Evolutionary conservation across 2,888 invertebrate species (phyloP).

Genomic region (Marasmarcha lunaedactyla): DNA sequence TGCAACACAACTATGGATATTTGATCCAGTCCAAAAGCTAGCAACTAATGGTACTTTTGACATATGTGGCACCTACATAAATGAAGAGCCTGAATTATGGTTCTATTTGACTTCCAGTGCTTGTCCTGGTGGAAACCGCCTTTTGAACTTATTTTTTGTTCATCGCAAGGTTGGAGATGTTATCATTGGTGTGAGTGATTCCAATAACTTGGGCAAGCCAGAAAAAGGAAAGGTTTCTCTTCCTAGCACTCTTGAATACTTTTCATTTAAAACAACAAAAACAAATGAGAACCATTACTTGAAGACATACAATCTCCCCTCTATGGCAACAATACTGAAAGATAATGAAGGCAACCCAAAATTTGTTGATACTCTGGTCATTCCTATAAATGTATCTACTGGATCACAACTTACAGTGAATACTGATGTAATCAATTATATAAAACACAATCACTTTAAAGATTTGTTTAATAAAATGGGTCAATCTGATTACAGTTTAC

Average conservation of each 20-base stretch:
- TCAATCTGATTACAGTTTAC: slow-evolving; percentile 34
- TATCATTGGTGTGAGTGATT: slow-evolving; percentile 30
- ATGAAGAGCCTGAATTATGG: slow-evolving; percentile 37
- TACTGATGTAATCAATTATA: slow-evolving; percentile 25
- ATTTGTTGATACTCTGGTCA: slow-evolving; percentile 22
- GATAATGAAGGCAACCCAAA: not conserved
- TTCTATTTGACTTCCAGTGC: slow-evolving; percentile 37
- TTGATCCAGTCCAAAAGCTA: slow-evolving; percentile 29
- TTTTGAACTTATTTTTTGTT: slow-evolving; percentile 45
- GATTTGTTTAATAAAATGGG: slow-evolving; percentile 26
- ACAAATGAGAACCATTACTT: slow-evolving; percentile 33
- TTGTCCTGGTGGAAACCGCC: slow-evolving; percentile 29
- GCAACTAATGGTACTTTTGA: slow-evolving; percentile 27
- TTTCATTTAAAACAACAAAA: slow-evolving; percentile 26
- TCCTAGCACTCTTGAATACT: slow-evolving; percentile 21
- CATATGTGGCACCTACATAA: slow-evolving; percentile 44
- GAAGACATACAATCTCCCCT: slow-evolving; percentile 22
- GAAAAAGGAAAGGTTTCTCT: slow-evolving; percentile 14
- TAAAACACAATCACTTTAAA: slow-evolving; percentile 36
- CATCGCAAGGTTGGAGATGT: slow-evolving; percentile 32
- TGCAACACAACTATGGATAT: slow-evolving; percentile 32
- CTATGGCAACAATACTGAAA: too few relatives aligned
- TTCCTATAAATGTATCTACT: slow-evolving; percentile 33
- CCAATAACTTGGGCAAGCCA: slow-evolving; percentile 19
- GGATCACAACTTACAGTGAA: slow-evolving; percentile 27